Conservation (phyloP, 37 sponge, comb jelly and placozoan genomes). For the Theonella swinhoei region DNA sequence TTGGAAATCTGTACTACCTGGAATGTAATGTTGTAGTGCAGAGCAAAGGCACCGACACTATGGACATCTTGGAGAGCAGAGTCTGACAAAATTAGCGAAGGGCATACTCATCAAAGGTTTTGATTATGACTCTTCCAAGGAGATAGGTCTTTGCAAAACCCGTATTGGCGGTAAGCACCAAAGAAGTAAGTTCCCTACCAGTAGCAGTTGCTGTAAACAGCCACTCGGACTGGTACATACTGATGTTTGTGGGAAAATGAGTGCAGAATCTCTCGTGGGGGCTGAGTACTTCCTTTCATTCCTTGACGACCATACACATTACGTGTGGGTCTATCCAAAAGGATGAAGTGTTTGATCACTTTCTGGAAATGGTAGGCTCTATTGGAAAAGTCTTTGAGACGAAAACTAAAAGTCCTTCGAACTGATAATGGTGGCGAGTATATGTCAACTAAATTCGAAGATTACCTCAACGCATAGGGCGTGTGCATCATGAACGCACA, state of each 20-base stretch:
- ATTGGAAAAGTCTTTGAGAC: not conserved
- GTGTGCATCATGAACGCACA: conserved; percentile 48
- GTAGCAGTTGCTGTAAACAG: conserved; percentile 17
- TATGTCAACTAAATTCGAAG: conserved; percentile 39
- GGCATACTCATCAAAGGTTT: conserved; percentile 31
- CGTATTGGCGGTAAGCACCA: conserved; percentile 59
- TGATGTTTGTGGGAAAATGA: conserved; percentile 61
- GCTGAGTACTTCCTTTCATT: conserved; percentile 48
- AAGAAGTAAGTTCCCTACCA: conserved; percentile 22
- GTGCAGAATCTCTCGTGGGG: conserved; percentile 17
- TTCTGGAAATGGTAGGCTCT: conserved; percentile 48
- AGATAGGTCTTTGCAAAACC: conserved; percentile 55
- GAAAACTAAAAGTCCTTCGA: conserved; percentile 38
- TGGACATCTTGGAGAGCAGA: conserved; percentile 47
- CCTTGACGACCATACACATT: conserved; percentile 45
- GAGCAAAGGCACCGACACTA: conserved; percentile 29
- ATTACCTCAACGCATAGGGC: conserved; percentile 40
- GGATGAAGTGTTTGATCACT: conserved; percentile 4
- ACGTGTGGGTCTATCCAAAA: conserved; percentile 34
- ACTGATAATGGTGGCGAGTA: no score
- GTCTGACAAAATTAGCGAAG: conserved; percentile 35
- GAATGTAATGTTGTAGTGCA: conserved; percentile 14
- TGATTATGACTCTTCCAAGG: conserved; percentile 29
- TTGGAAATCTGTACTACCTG: conserved; percentile 61
- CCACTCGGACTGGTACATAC: conserved; percentile 48